Percentiles rank a stretch among this genome's conserved stretches.
These are phyloP conservation scores for Ptychodera flava DNA, from an alignment of 35 echinoderm and acorn worm genomes.

Conservation along the genomic window DNA sequence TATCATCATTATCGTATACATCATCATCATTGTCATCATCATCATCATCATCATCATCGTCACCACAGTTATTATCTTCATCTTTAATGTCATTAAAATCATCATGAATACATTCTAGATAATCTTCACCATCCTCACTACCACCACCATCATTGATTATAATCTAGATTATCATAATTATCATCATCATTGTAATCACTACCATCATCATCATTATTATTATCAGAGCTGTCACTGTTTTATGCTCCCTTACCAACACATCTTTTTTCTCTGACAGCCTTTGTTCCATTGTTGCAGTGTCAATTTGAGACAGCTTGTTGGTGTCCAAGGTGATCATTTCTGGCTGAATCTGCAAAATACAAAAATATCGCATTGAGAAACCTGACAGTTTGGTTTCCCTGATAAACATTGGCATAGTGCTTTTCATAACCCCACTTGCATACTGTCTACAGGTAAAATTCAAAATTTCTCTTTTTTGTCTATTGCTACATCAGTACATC, in stretches of 20 bases:
- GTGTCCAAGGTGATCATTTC: slow-evolving; percentile 89
- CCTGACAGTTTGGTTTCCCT: no score
- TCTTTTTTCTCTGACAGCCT: slow-evolving; percentile 41
- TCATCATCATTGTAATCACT: no score
- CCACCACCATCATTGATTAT: background rate
- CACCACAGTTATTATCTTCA: no score
- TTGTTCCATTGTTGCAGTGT: slow-evolving; percentile 65
- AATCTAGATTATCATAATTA: background rate
- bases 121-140: background rate
- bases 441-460: no score
- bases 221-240: background rate
- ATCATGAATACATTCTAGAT: background rate
- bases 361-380: background rate
- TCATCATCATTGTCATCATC: no score
- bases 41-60: no score
- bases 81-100: background rate
- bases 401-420: no score
- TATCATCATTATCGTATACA: no score
- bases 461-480: no score
- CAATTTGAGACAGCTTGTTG: slow-evolving; percentile 58
- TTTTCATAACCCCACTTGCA: no score
- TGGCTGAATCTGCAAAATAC: slow-evolving; percentile 66
- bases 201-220: background rate
- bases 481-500: no score
- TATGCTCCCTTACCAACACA: slow-evolving; percentile 38